Evolutionary conservation across 2,888 invertebrate genomes (phyloP), one percentile per base, ranked within the genome.

Genomic region (Euplexia lucipara): DNA sequence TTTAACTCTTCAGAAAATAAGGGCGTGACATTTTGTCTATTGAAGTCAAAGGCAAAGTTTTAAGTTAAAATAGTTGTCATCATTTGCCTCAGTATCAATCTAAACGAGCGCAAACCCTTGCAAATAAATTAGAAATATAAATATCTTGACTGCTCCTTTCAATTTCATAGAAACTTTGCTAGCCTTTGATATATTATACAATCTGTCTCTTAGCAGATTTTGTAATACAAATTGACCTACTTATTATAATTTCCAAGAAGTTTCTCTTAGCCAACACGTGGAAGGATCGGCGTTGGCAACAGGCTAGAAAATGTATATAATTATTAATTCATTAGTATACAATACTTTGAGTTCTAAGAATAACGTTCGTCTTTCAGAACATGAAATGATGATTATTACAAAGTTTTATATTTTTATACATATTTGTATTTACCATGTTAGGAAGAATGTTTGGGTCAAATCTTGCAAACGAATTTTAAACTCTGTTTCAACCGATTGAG

Each of bases 221-320:
- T 68, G 26, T 20, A 20, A 20, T 34, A 47, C 34, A 49, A 47
- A 59, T 52, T 64, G 65, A 60, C 44, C 51, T 44, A 44, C 32
- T 66, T 52, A n/a, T n/a, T n/a, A 45, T 18, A 32, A 16, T 47
- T 65, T 53, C 18, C 10, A 6, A 39, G 64, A 66, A 66, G 7
- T 10, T 34, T 7, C 9, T 26, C n/a, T 34, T 20, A 16, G 34
- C 37, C 26, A 12, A 41, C 18, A 49, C 20, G 20, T 20, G 42
- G 14, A 26, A 42, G 37, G 12, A 35, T 3, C 0, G n/a, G 22
- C 7, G 42, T 42, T 20, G 32, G 20, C 0, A 35, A 35, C 26
- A 63, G 30, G 35, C 10, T 14, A 30, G 20, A 44, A 63, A 56
- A 26, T 45, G 22, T 45, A 3, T 45, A 3, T 26, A 3, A 26